phyloP scores from a whole-genome alignment of 1,140 invertebrate species.

The Lasioglossum albipes region DNA sequence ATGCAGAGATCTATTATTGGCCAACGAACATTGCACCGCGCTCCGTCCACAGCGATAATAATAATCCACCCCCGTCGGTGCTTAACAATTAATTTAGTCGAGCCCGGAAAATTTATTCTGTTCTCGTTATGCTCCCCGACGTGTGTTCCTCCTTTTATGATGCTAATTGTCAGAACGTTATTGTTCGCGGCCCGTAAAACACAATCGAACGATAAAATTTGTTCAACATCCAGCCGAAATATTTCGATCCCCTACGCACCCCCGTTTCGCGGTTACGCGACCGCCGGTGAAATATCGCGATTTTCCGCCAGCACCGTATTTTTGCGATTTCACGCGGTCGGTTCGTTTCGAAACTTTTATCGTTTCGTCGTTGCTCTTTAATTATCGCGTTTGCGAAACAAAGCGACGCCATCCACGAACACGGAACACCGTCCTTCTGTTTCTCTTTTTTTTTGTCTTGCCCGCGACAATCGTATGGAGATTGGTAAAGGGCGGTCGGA shows the following conservation, averaged over 20 bases:
- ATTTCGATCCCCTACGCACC: slow-evolving; percentile 21
- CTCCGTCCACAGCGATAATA: not conserved
- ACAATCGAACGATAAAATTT: slow-evolving; percentile 50
- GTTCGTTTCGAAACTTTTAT: slow-evolving; percentile 15
- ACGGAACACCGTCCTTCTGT: not conserved
- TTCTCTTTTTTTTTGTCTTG: not conserved
- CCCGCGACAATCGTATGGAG: slow-evolving; percentile 57
- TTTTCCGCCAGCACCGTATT: slow-evolving; percentile 7
- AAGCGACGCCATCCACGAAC: too few species aligned
- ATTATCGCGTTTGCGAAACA: not conserved
- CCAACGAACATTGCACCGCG: not conserved
- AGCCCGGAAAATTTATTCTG: slow-evolving; percentile 34
- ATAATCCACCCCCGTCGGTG: not conserved
- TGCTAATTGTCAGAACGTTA: slow-evolving; percentile 50
- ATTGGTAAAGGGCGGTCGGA: slow-evolving; percentile 64
- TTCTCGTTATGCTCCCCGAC: slow-evolving; percentile 45
- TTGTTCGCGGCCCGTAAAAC: slow-evolving; percentile 32
- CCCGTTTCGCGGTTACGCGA: not conserved
- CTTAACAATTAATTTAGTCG: slow-evolving; percentile 36
- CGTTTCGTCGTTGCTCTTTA: not conserved
- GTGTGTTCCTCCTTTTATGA: slow-evolving; percentile 45
- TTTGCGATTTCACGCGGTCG: slow-evolving; percentile 16
- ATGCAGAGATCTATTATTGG: slow-evolving; percentile 12
- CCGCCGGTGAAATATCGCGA: slow-evolving; percentile 29
- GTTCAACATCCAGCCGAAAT: slow-evolving; percentile 43